These are phyloP conservation scores for Sus cebifrons DNA, from an alignment of 2,797 vertebrate species.

Conservation along the genomic window DNA sequence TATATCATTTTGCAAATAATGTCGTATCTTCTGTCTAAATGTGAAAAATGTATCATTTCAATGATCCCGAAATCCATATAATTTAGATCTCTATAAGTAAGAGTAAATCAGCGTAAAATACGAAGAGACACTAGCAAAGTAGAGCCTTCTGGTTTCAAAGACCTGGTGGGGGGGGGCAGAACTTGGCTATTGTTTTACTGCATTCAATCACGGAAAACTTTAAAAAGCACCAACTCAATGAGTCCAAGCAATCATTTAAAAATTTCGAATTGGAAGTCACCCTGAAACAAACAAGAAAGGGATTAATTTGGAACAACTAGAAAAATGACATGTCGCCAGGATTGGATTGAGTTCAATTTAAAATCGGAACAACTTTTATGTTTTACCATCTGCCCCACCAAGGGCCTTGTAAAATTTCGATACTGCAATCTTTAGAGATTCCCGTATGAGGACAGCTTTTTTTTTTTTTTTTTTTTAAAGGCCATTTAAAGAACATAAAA, in stretches of 20 bases:
- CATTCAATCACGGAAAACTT: neutral
- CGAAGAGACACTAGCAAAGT: fast-evolving
- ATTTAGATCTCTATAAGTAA: neutral
- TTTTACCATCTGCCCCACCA: constrained; percentile 83
- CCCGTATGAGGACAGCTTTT: constrained; percentile 45
- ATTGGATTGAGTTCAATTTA: constrained; percentile 79
- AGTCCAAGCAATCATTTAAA: constrained; percentile 68
- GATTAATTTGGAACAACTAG: constrained; percentile 77
- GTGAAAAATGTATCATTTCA: neutral
- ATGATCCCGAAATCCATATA: neutral
- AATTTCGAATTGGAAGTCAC: constrained; percentile 65
- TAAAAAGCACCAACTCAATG: neutral
- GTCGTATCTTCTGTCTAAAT: neutral
- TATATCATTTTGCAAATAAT: constrained; percentile 69
- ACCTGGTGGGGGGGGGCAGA: fast-evolving
- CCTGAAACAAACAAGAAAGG: constrained; percentile 74
- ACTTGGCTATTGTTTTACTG: neutral
- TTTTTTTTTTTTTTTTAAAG: neutral
- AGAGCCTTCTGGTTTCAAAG: neutral
- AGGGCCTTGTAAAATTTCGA: constrained; percentile 75
- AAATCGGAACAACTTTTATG: constrained; percentile 82
- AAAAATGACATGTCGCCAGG: constrained; percentile 72
- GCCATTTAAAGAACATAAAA: constrained; percentile 72
- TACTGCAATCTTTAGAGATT: constrained; percentile 65
- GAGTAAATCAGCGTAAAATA: neutral